These are phyloP conservation scores for Illadopsis cleaveri DNA, from an alignment of 2,113 vertebrate species.

Conservation along the genomic window DNA sequence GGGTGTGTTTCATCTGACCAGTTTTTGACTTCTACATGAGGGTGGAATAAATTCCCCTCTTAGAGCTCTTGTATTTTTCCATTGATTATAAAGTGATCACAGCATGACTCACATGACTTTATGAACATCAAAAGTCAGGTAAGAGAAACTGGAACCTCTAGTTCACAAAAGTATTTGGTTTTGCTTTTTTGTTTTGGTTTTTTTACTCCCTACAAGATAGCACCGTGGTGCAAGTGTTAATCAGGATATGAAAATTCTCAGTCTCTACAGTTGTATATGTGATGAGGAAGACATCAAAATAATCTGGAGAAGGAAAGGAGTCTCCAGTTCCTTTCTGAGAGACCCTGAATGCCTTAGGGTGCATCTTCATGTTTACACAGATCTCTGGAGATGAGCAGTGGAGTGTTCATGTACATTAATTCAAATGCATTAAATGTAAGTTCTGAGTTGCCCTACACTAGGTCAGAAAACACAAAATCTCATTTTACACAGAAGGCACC, in stretches of 20 bases:
- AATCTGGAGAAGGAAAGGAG: not conserved
- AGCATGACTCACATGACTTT: not conserved
- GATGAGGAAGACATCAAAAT: not conserved
- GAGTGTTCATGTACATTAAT: not conserved
- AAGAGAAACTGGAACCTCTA: not conserved
- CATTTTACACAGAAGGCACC: not conserved
- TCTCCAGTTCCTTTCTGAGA: not conserved
- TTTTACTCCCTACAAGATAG: not conserved
- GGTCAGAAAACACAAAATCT: not conserved
- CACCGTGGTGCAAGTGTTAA: not conserved
- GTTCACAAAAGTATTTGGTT: not conserved
- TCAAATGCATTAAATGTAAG: not conserved
- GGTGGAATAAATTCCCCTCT: not conserved
- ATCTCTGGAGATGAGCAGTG: not conserved
- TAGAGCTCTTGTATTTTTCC: not conserved
- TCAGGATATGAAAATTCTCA: not conserved
- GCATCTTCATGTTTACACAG: not conserved
- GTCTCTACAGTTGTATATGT: not conserved
- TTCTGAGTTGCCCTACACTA: not conserved
- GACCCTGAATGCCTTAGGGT: not conserved
- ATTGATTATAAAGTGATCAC: not conserved
- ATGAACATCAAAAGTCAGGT: not conserved
- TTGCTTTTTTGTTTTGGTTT: not conserved
- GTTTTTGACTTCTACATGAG: not conserved
- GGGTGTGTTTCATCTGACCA: not conserved